Base-by-base conservation (phyloP, 2,113 vertebrate genomes). In the Sigmodon hispidus region DNA sequence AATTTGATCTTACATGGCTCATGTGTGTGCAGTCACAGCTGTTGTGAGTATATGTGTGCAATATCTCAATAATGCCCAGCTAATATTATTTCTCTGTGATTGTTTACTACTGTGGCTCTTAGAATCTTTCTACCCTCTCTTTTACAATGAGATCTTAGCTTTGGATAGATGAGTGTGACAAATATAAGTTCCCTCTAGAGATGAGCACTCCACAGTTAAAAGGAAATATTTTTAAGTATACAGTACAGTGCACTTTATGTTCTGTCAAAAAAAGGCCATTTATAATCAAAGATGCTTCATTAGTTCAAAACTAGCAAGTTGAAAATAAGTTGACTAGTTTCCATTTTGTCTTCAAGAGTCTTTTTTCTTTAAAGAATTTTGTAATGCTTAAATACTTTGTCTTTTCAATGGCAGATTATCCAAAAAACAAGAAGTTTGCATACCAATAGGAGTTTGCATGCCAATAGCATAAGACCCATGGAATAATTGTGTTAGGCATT, bases 401-500 rank as follows among this genome's bases (percentile, higher is more conserved):
- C 7, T 93, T 96, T 97, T 89, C 93, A 81, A 69, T 52, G 57
- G 77, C 45, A 2, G 4, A 26, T 96, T 65, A 75, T 90, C 45
- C 86, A 76, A 73, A 81, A 93, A 79, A 89, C 88, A 29, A 91
- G 92, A 93, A 55, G 3, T 59, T 80, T 88, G 86, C 88, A 89
- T 43, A 29, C 57, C 83, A 96, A 48, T 29, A 96, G 77, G 31
- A 77, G 48, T 65, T 79, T 89, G 89, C 91, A 91, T 43, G 31
- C 48, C 81, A 96, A 43, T 34, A 96, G 63, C 90, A 72, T 1
- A 0, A 52, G 91, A 97, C 59, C 88, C 81, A 86, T 3, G 24
- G 91, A 87, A 90, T 94, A 93, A 91, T 65, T 97, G 91, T 95
- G 17, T 0, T 97, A 94, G 93, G 73, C n/a, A 12, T 69, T 97